Evolutionary conservation across 2,113 vertebrate genomes (phyloP), one percentile per base, ranked within the genome.

Genomic region (Leptocoma aspasia): DNA sequence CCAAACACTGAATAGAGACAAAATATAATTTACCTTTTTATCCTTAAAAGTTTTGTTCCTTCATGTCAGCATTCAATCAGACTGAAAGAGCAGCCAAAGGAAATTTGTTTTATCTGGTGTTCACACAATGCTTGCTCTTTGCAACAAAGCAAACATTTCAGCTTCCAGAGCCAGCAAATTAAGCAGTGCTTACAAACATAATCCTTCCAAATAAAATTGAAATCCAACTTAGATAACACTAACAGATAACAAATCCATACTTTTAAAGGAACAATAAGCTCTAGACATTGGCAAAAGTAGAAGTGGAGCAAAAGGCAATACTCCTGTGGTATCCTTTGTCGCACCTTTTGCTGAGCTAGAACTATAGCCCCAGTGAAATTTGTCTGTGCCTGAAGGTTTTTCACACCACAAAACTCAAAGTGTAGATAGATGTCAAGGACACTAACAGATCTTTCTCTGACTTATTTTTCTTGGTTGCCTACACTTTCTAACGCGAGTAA

Each of bases 171-270:
- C n/a, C 73, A 90, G 47, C 20, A 84, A 86, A 93, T 89, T 82
- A 86, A 80, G 52, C 26, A 68, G 16, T 64, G 41, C 37, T 82
- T 81, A 70, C 86, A 89, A 92, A 89, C 18, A 66, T 72, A 95
- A 95, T 89, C 64, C 41, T 86, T 95, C 53, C 41, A 91, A 82
- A 92, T 68, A 86, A 89, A 94, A 94, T 45, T 60, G 44, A 89
- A 94, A 84, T 84, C 53, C 77, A 82, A 16, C 17, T 82, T 89
- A 65, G 81, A 68, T 66, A 92, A 60, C n/a, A 68, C 12, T 23
- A 82, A 71, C 26, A 87, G 86, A 84, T 65, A 90, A 77, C 11
- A 82, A 86, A 86, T 70, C 47, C 44, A 71, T 53, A 44, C 33
- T 71, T 93, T 47, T 68, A 91, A 89, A 86, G 31, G 47, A 82